A percentile compares a stretch with the other conserved stretches of the same genome.
phyloP scores from a whole-genome alignment of 2,797 vertebrate genomes.

The Pterois miles region DNA sequence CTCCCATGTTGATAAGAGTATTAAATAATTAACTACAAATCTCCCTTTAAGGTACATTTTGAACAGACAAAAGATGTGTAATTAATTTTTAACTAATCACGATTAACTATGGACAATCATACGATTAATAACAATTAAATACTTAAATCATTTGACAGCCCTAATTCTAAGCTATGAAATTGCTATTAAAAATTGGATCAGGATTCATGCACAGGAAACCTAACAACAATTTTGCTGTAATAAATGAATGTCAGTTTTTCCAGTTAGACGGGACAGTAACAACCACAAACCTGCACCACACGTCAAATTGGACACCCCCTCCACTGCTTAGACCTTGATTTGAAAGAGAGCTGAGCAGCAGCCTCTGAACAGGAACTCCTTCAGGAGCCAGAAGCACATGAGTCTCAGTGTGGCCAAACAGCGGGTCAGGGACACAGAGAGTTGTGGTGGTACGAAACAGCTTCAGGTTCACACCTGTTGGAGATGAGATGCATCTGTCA shows the following conservation, averaged over 20 bases:
- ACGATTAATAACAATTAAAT: too few relatives aligned
- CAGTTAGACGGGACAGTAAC: not conserved
- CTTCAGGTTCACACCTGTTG: slow-evolving; percentile 81
- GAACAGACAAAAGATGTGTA: too few relatives aligned
- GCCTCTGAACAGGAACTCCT: slow-evolving; percentile 89
- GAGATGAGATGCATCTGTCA: slow-evolving; percentile 5
- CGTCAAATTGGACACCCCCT: slow-evolving; percentile 93
- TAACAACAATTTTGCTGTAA: not conserved
- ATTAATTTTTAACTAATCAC: too few relatives aligned
- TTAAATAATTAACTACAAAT: too few relatives aligned
- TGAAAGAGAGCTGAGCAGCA: slow-evolving; percentile 88
- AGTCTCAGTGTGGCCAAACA: slow-evolving; percentile 88
- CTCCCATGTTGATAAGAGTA: too few relatives aligned
- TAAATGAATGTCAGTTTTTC: not conserved
- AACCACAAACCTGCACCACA: slow-evolving; percentile 94
- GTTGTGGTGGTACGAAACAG: slow-evolving; percentile 89
- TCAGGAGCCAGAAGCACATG: slow-evolving; percentile 88
- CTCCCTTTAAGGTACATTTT: too few relatives aligned
- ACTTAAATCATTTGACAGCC: too few relatives aligned
- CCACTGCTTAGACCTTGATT: slow-evolving; percentile 76
- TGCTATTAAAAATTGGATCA: not conserved
- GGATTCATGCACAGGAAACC: not conserved
- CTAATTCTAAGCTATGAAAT: not conserved
- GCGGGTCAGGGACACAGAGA: slow-evolving; percentile 91
- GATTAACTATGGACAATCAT: too few relatives aligned